Evolutionary conservation across 2,888 invertebrate genomes (phyloP), one percentile per base, ranked within the genome.

Genomic region (Mythimna loreyi): DNA sequence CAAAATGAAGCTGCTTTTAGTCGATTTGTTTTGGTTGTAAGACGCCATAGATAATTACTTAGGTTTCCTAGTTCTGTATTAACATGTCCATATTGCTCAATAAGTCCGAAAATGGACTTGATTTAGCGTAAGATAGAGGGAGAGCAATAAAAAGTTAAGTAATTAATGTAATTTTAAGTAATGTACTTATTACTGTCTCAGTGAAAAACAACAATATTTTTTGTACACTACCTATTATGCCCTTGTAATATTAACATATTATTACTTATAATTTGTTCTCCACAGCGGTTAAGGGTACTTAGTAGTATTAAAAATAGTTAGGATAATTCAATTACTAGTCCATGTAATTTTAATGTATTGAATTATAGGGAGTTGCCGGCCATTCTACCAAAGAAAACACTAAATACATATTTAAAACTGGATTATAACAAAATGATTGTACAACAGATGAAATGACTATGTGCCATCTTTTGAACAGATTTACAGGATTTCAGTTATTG

Each of bases 311-410:
- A 91, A n/a, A 65, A 71, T 95, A 96, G 94, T 92, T 96, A 96
- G 95, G 88, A 92, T 96, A 95, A 95, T 95, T 94, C 92, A 94
- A 94, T 94, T 94, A 94, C 96, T 96, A 96, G 96, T 96, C 96
- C 93, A 93, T 92, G 89, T 96, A 95, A 94, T 93, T 90, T 92
- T 94, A 94, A 93, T 92, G 88, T 93, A 92, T 94, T 92, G 88
- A 91, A 90, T 90, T 86, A 90, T 93, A 93, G 92, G 90, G 85
- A 87, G 92, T 90, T 91, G 93, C 91, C 92, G 92, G 92, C 89
- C 89, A 86, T 86, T 85, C 80, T 80, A 69, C 56, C 67, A 25
- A 43, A 67, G 45, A 33, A 47, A 60, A 50, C 11, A 49, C 8
- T 25, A 47, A 8, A 52, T 40, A 50, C 45, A 57, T 40, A 4